Conservation (phyloP, 2,888 invertebrate genomes). For the Timema cristinae region DNA sequence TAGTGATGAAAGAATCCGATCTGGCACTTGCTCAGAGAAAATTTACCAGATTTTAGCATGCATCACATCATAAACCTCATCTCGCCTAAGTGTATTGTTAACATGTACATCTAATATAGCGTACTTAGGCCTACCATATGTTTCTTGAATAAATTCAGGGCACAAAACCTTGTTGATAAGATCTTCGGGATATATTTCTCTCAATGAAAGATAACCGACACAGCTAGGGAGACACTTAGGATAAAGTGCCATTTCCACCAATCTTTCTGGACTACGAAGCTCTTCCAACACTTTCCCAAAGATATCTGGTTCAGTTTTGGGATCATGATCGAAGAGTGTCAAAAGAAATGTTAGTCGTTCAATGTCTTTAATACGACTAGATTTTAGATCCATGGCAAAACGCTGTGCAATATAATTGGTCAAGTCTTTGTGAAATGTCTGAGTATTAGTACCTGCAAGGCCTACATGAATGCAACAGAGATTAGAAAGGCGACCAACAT, state of each 20-base stretch:
- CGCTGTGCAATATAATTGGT: constrained; percentile 52
- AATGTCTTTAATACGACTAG: constrained; percentile 65
- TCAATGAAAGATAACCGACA: constrained; percentile 56
- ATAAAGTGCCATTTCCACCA: constrained; percentile 54
- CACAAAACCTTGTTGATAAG: constrained; percentile 56
- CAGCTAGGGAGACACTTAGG: constrained; percentile 58
- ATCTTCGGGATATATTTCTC: constrained; percentile 55
- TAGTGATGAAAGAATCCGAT: too few species aligned
- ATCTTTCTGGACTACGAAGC: constrained; percentile 52
- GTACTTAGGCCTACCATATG: constrained; percentile 51
- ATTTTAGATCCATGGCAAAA: constrained; percentile 48
- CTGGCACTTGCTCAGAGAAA: too few species aligned
- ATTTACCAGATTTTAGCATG: too few species aligned
- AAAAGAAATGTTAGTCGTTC: constrained; percentile 63
- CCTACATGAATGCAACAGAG: constrained; percentile 63
- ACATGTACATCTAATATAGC: not conserved
- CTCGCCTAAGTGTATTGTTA: too few species aligned
- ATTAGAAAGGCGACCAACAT: constrained; percentile 57
- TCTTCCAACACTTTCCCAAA: constrained; percentile 47
- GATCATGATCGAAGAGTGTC: constrained; percentile 57
- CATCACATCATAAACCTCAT: too few species aligned
- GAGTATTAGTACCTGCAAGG: constrained; percentile 55
- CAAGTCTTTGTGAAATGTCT: constrained; percentile 47
- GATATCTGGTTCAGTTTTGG: constrained; percentile 49
- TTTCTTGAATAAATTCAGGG: constrained; percentile 52